phyloP scores from a whole-genome alignment of 2,113 vertebrate genomes.

The Ochotona princeps region DNA sequence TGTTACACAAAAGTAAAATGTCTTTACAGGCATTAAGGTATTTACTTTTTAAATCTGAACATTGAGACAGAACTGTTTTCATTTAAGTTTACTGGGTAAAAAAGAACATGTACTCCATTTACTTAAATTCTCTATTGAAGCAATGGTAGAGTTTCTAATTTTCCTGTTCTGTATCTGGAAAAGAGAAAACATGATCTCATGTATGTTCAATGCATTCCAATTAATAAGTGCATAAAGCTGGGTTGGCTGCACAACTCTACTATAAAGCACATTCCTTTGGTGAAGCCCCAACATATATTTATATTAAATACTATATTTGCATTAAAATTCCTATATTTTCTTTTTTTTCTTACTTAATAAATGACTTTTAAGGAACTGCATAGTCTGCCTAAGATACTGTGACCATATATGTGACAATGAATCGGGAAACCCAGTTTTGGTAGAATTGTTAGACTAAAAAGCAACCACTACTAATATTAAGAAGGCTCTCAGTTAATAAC shows the following conservation, averaged over 20 bases:
- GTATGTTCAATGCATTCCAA: not conserved
- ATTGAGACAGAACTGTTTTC: conserved; percentile 27
- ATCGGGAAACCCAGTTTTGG: not conserved
- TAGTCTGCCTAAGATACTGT: not conserved
- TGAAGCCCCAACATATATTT: too few species aligned
- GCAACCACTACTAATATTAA: not conserved
- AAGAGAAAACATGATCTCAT: not conserved
- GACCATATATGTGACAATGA: not conserved
- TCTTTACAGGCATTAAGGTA: conserved; percentile 29
- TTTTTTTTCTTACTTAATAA: not conserved
- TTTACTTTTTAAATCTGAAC: not conserved
- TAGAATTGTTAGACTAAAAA: not conserved
- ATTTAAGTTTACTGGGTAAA: not conserved
- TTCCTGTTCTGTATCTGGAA: not conserved
- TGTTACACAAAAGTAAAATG: conserved; percentile 25
- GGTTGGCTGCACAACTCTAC: not conserved
- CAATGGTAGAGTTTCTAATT: conserved; percentile 21
- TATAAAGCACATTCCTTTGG: not conserved
- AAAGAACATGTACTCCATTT: not conserved
- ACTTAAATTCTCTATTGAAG: not conserved
- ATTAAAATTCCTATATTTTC: not conserved
- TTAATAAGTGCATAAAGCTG: not conserved
- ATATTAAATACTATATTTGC: not conserved
- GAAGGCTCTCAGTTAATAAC: not conserved
- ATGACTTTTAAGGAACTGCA: not conserved